Base-by-base conservation (phyloP, 92 coral and sea anemone species). In the Palythoa caribaeorum region DNA sequence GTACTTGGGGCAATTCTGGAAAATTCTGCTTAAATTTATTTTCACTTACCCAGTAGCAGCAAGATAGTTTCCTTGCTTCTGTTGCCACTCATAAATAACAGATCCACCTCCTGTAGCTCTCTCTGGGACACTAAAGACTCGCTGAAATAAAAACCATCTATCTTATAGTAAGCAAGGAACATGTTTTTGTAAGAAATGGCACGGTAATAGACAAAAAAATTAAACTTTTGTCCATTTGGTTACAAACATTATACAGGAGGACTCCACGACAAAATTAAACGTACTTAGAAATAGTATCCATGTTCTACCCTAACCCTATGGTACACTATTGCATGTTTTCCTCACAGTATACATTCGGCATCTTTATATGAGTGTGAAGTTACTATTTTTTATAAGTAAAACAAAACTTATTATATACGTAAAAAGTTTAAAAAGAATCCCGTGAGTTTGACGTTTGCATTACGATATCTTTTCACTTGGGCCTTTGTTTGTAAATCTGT, bases 81-180 rank as follows among this genome's bases (percentile, higher is more conserved):
- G 90, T 68, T 97, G 99, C 99, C 99, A 97, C 79, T 94, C 89
- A 77, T 95, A 97, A 36, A 88, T 83, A 52, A 97, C 94, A 74
- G 91, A 63, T 14, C 98, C 94, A 6, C 99, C 99, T 38, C 98
- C 97, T 83, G 96, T 96, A 40, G 89, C 96, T 85, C 94, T 95
- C 66, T 97, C 99, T 39, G 99, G 98, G 77, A 97, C 95, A 89
- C 94, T 95, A 76, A 97, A 97, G 2, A 97, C 99, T 81, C 99
- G 93, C 99, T 97, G 70, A 68, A 91, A 73, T 44, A 59, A 2
- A 59, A 71, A 20, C 19, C 19, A 83, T 76, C 37, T 55, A 21
- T 7, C 40, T 35, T 77, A 28, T 28, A 28, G 28, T 28, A 76
- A 76, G n/a, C 12, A 5, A 38, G 66, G 38, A 53, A 14, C 40